Evolutionary conservation across 2,888 invertebrate species (phyloP).

Genomic region (Lacanobia oleracea): DNA sequence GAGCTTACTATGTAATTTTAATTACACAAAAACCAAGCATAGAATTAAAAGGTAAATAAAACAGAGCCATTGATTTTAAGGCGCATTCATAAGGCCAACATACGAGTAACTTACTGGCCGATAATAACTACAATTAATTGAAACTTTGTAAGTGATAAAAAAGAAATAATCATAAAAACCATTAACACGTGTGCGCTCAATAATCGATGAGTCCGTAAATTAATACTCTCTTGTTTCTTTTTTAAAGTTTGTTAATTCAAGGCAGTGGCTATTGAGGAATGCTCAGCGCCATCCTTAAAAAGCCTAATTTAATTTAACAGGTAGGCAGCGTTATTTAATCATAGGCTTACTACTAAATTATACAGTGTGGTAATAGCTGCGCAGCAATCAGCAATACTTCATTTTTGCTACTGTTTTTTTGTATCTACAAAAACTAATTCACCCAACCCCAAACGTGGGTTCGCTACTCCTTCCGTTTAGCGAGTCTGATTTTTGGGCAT

Average conservation of each 20-base stretch:
- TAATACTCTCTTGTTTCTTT: constrained; percentile 81
- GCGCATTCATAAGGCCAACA: constrained; percentile 39
- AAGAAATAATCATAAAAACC: constrained; percentile 79
- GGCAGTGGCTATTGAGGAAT: constrained; percentile 77
- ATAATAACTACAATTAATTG: constrained; percentile 61
- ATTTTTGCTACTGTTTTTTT: constrained; percentile 89
- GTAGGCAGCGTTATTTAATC: constrained; percentile 89
- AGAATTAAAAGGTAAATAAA: constrained; percentile 28
- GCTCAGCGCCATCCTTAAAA: constrained; percentile 86
- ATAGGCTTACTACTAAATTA: constrained; percentile 89
- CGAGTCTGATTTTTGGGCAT: constrained; percentile 41
- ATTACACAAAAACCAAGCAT: background rate
- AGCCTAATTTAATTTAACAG: constrained; percentile 91
- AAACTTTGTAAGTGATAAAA: constrained; percentile 66
- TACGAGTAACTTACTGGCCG: constrained; percentile 38
- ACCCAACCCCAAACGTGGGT: constrained; percentile 66
- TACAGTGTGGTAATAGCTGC: constrained; percentile 86
- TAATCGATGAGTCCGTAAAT: constrained; percentile 85
- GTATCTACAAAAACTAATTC: constrained; percentile 76
- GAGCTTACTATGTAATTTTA: background rate
- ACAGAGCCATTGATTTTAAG: constrained; percentile 41
- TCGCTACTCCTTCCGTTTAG: constrained; percentile 75
- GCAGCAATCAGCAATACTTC: constrained; percentile 89
- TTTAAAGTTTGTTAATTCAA: constrained; percentile 81
- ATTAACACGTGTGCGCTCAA: constrained; percentile 85